Conservation (phyloP, 2,797 vertebrate genomes). For the Falco berigora region DNA sequence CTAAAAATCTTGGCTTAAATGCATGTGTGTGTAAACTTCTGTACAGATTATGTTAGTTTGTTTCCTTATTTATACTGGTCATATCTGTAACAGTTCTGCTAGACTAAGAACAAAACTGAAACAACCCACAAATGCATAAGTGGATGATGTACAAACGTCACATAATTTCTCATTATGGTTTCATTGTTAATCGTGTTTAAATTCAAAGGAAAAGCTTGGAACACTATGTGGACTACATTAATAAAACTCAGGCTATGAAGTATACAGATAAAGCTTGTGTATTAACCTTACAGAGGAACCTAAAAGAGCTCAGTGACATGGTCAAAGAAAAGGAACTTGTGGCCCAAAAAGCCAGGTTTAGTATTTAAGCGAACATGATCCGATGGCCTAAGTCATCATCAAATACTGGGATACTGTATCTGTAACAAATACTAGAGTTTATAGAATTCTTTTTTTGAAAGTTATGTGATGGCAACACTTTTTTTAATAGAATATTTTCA, state of each 20-base stretch:
- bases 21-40: no score
- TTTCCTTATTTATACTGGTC: not conserved
- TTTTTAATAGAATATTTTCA: not conserved
- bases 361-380: not conserved
- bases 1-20: not conserved
- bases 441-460: not conserved
- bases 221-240: not conserved
- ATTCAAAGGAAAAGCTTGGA: slow-evolving; percentile 63
- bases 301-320: slow-evolving; percentile 72
- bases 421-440: not conserved
- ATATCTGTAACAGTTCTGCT: not conserved
- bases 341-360: slow-evolving; percentile 77
- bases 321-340: slow-evolving; percentile 74
- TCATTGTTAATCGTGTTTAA: not conserved
- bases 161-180: not conserved
- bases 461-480: not conserved
- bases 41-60: not conserved
- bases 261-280: slow-evolving; percentile 58
- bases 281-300: slow-evolving; percentile 71
- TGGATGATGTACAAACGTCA: not conserved
- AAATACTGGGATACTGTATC: not conserved
- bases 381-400: not conserved
- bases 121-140: not conserved
- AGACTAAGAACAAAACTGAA: not conserved
- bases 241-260: not conserved